Conservation (phyloP, 2,888 invertebrate species). For the Ophonus ardosiacus region DNA sequence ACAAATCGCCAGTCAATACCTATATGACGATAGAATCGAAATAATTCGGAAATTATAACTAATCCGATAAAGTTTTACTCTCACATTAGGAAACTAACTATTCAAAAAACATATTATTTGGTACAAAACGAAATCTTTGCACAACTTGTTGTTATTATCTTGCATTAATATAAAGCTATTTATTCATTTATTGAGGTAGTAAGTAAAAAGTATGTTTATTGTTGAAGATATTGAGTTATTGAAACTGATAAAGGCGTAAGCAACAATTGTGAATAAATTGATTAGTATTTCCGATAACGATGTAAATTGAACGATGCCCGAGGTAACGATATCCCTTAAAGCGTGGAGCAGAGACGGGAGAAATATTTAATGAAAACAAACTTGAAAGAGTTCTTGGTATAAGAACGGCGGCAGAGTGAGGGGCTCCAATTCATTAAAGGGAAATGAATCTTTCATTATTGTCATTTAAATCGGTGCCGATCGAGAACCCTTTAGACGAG, state of each 20-base stretch:
- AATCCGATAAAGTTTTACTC: too few relatives aligned
- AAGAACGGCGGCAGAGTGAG: neutral
- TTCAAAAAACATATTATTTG: too few relatives aligned
- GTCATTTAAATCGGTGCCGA: conserved; percentile 56
- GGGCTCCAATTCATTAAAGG: conserved; percentile 52
- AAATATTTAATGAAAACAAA: conserved; percentile 63
- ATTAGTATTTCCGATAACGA: conserved; percentile 53
- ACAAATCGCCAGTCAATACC: too few relatives aligned
- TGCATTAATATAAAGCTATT: too few relatives aligned
- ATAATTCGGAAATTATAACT: too few relatives aligned
- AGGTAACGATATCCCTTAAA: conserved; percentile 38
- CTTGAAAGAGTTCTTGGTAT: conserved; percentile 46
- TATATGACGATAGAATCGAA: too few relatives aligned
- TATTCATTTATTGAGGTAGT: neutral
- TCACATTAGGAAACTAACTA: too few relatives aligned
- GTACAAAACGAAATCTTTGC: too few relatives aligned
- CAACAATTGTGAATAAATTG: conserved; percentile 43
- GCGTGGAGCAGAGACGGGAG: conserved; percentile 30
- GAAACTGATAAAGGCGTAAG: conserved; percentile 2
- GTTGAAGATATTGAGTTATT: neutral
- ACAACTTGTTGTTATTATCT: too few relatives aligned
- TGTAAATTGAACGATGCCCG: conserved; percentile 45
- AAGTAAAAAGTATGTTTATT: neutral
- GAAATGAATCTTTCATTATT: conserved; percentile 62
- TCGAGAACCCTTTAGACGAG: conserved; percentile 40